Evolutionary conservation across 2,888 invertebrate species (phyloP).

Genomic region (Tiliacea aurago): DNA sequence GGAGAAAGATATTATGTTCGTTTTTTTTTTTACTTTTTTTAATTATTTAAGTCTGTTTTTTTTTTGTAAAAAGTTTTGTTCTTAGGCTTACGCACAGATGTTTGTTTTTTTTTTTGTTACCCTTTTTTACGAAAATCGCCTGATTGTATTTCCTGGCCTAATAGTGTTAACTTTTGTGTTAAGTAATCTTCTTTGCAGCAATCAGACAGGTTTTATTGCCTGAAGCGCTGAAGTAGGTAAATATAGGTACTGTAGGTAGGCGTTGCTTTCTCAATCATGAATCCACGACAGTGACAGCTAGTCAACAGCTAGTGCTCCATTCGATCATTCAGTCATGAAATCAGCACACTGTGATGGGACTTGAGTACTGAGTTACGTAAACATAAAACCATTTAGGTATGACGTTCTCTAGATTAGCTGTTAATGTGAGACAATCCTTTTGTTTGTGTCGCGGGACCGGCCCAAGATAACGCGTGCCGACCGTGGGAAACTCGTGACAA

Average conservation of each 20-base stretch:
- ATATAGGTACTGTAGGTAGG: too few relatives aligned
- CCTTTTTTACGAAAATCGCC: not conserved
- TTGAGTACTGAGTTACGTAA: conserved; percentile 51
- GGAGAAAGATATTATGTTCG: too few relatives aligned
- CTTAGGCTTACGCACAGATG: conserved; percentile 15
- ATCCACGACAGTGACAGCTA: not conserved
- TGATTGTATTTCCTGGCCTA: not conserved
- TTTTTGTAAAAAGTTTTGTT: not conserved
- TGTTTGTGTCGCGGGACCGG: conserved; percentile 67
- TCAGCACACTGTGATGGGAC: not conserved
- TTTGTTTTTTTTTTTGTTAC: conserved; percentile 12
- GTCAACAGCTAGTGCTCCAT: not conserved
- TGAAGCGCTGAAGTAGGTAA: not conserved
- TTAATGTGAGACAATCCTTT: conserved; percentile 67
- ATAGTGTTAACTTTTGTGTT: not conserved
- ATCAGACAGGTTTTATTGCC: not conserved
- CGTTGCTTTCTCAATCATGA: not conserved
- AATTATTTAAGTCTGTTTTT: too few relatives aligned
- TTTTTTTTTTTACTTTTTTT: too few relatives aligned
- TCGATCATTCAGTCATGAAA: not conserved
- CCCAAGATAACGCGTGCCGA: conserved; percentile 65
- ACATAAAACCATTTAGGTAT: conserved; percentile 60
- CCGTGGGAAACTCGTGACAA: conserved; percentile 66
- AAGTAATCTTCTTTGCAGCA: not conserved
- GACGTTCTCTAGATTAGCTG: conserved; percentile 63